These are phyloP conservation scores for Drosophila arizonae DNA, from an alignment of 1,140 invertebrate species.

Conservation along the genomic window DNA sequence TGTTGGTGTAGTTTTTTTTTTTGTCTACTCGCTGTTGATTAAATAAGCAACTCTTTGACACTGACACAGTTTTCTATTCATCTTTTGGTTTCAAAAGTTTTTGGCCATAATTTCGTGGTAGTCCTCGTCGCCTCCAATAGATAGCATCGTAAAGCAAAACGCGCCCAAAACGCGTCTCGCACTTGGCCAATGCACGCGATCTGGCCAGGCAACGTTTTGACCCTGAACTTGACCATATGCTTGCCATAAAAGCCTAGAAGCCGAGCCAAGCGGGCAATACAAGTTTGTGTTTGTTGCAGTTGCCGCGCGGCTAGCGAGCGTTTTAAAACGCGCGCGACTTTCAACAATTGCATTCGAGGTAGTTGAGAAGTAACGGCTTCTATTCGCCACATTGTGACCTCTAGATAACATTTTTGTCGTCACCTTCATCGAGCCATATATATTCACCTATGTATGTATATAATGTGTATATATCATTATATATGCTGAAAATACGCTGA, in stretches of 20 bases:
- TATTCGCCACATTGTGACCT: conserved; percentile 35
- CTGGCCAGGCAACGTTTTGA: conserved; percentile 3
- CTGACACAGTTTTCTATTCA: conserved; percentile 59
- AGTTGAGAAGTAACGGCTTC: conserved; percentile 12
- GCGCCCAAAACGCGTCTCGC: conserved; percentile 23
- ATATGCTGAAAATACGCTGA: conserved; percentile 23
- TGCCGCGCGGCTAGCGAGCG: conserved; percentile 7
- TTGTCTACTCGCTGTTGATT: conserved; percentile 9
- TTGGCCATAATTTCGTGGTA: conserved; percentile 44
- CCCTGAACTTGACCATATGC: conserved; percentile 67
- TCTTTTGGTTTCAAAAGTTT: conserved; percentile 20
- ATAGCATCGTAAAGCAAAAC: conserved; percentile 17
- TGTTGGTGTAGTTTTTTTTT: conserved; percentile 14
- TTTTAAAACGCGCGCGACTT: conserved; percentile 29
- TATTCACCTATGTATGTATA: conserved; percentile 2
- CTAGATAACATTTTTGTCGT: conserved; percentile 19
- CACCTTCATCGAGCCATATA: conserved; percentile 39
- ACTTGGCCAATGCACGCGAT: conserved; percentile 18
- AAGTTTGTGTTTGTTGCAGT: conserved; percentile 20
- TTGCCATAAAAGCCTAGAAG: conserved; percentile 26
- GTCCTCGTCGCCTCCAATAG: not conserved
- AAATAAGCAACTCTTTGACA: conserved; percentile 50
- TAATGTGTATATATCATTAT: not conserved
- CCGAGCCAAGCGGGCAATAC: conserved; percentile 15
- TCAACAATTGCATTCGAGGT: conserved; percentile 9